These are phyloP conservation scores for Ostrea denselamellosa DNA, from an alignment of 1,140 invertebrate species.

Conservation along the genomic window DNA sequence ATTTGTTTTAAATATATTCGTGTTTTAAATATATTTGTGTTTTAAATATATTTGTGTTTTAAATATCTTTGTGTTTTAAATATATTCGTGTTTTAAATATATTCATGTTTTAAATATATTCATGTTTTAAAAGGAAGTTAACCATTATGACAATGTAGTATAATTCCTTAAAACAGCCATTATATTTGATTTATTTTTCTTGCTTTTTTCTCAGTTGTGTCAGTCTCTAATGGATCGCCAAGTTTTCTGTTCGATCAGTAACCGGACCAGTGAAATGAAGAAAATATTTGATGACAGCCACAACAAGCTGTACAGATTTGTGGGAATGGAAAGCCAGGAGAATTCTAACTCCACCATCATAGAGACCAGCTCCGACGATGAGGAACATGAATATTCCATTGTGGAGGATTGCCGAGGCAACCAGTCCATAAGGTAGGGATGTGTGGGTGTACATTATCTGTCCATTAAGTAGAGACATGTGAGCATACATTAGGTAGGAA, in stretches of 20 bases:
- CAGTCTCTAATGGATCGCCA: constrained; percentile 75
- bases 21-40: no score
- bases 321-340: constrained; percentile 58
- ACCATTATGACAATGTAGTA: no score
- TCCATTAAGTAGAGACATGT: no score
- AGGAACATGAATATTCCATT: constrained; percentile 57
- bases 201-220: constrained; percentile 71
- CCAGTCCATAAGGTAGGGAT: constrained; percentile 10
- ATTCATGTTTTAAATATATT: no score
- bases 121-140: no score
- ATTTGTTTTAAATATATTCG: no score
- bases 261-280: constrained; percentile 60
- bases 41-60: no score
- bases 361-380: constrained; percentile 53
- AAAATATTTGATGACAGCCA: constrained; percentile 75
- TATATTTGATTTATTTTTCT: background rate
- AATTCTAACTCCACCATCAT: constrained; percentile 54
- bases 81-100: no score
- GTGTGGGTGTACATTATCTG: background rate
- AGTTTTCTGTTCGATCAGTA: constrained; percentile 71
- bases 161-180: no score
- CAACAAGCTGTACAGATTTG: constrained; percentile 74
- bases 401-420: constrained; percentile 50
- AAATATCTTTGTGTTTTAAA: no score
- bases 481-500: background rate